These are phyloP conservation scores for Melitaea cinxia DNA, from an alignment of 1,140 invertebrate genomes.

Conservation along the genomic window DNA sequence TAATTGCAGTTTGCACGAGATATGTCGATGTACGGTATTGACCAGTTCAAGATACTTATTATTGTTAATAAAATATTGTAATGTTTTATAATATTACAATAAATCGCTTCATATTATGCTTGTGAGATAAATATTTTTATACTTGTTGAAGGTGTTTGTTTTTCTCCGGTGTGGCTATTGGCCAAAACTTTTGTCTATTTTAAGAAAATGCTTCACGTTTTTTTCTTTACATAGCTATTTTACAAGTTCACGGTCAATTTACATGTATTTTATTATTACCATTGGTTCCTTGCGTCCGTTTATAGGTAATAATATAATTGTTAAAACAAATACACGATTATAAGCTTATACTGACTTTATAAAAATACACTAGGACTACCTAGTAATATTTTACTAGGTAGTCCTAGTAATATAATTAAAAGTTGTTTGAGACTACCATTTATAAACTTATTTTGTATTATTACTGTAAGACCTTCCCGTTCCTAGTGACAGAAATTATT, in stretches of 20 bases:
- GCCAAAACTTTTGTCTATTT: constrained; percentile 52
- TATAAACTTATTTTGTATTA: not conserved
- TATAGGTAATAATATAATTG: not conserved
- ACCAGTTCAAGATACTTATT: constrained; percentile 12
- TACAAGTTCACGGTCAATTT: constrained; percentile 45
- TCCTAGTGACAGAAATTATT: not conserved
- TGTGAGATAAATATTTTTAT: constrained; percentile 7
- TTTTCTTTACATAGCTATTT: constrained; percentile 21
- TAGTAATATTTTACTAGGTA: no score
- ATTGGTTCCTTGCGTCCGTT: not conserved
- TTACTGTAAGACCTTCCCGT: constrained; percentile 2
- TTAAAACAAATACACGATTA: not conserved
- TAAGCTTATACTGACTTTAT: no score
- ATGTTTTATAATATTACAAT: constrained; percentile 14
- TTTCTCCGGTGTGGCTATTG: constrained; percentile 45
- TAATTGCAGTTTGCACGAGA: constrained; percentile 18
- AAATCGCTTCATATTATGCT: constrained; percentile 7
- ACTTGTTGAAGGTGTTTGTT: constrained; percentile 35
- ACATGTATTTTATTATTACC: constrained; percentile 6
- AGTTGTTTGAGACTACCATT: no score
- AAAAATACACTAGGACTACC: no score
- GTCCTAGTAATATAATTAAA: no score
- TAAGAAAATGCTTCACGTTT: constrained; percentile 41
- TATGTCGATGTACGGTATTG: constrained; percentile 24
- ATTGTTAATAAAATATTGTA: constrained; percentile 11